These are phyloP conservation scores for Smittia aterrima DNA, from an alignment of 2,888 invertebrate species.

Conservation along the genomic window DNA sequence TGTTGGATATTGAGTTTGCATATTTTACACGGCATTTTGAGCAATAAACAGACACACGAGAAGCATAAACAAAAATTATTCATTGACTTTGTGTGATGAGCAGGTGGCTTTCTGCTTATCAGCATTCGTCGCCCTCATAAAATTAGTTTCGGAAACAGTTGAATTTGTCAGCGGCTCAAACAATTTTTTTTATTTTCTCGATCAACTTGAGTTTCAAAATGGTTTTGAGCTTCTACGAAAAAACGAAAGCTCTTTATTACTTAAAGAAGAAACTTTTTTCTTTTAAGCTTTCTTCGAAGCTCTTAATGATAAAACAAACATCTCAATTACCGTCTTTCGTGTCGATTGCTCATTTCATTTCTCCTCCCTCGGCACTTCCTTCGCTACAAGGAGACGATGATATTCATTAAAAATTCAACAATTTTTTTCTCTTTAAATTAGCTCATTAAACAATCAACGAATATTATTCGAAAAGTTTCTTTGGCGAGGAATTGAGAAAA, in stretches of 20 bases:
- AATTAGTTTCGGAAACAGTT: not conserved
- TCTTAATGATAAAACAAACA: no score
- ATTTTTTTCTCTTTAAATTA: conserved; percentile 21
- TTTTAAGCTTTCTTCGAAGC: no score
- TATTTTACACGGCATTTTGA: conserved; percentile 39
- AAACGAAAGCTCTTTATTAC: no score
- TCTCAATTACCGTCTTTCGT: not conserved
- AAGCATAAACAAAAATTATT: conserved; percentile 7
- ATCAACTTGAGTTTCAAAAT: no score
- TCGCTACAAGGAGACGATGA: not conserved
- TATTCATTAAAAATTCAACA: conserved; percentile 17
- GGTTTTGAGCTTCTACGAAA: no score
- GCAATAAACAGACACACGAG: conserved; percentile 27
- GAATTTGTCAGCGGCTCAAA: not conserved
- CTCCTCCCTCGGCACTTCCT: not conserved
- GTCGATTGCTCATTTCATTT: conserved; percentile 3
- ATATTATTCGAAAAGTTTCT: no score
- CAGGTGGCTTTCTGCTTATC: conserved; percentile 37
- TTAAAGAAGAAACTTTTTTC: no score
- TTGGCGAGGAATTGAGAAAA: not conserved
- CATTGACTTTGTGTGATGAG: conserved; percentile 33
- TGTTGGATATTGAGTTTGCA: conserved; percentile 36
- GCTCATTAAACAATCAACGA: conserved; percentile 28
- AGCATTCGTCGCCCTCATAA: conserved; percentile 5
- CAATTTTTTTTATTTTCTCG: no score